These are phyloP conservation scores for Chymomyza caudatula DNA, from an alignment of 2,888 invertebrate species.

Conservation along the genomic window DNA sequence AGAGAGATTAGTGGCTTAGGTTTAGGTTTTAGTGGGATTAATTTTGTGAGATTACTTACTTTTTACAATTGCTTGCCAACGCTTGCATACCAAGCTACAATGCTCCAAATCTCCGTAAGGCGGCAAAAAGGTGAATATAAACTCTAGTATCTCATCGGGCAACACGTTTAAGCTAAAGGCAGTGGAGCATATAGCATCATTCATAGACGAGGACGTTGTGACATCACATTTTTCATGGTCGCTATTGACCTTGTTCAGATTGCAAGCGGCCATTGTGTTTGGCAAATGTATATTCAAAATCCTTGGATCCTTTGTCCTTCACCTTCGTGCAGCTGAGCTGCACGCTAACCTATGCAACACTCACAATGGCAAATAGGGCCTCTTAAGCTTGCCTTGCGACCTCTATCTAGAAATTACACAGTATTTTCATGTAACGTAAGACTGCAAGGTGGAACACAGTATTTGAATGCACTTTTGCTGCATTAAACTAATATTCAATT, in stretches of 20 bases:
- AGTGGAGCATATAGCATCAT: conserved; percentile 5
- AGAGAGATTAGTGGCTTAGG: not conserved
- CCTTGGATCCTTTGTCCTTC: conserved; percentile 4
- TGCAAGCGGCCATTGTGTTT: conserved; percentile 47
- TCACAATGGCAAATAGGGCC: not conserved
- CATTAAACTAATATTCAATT: not conserved
- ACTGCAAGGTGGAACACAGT: not conserved
- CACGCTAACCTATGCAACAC: not conserved
- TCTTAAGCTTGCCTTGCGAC: not conserved
- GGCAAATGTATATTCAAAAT: not conserved
- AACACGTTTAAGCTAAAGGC: conserved; percentile 81
- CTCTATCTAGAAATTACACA: not conserved
- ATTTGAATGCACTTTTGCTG: not conserved
- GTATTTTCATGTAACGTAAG: not conserved
- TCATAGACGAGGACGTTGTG: conserved; percentile 16
- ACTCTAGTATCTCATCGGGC: conserved; percentile 96
- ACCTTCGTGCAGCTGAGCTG: not conserved
- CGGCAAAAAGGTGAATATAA: conserved; percentile 91
- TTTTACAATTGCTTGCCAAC: conserved; percentile 90
- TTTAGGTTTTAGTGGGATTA: not conserved
- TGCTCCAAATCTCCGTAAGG: conserved; percentile 94
- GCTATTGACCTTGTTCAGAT: conserved; percentile 28
- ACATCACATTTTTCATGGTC: conserved; percentile 41
- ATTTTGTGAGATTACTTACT: conserved; percentile 81
- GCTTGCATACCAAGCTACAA: conserved; percentile 90